Base-by-base conservation (phyloP, 1,140 invertebrate species). In the Megalopta genalis region DNA sequence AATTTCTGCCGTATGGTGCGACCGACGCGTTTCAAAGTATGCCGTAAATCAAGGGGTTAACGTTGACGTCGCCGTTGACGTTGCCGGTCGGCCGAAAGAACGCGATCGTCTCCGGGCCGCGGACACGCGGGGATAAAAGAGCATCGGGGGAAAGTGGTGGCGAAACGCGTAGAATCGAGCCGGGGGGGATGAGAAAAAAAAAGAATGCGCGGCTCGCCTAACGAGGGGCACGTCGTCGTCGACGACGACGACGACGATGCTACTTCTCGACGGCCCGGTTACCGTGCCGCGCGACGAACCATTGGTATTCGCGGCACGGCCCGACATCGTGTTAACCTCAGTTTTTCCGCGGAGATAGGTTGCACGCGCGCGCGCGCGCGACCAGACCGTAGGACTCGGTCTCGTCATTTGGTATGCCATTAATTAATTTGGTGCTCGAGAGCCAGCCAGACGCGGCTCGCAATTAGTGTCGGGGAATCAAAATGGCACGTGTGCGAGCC, bases 341-440 rank as follows among this genome's bases (percentile, higher is more conserved):
- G 54, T 77, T 77, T 62, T 77, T 14, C 42, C 75, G 18, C 25
- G 75, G 16, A n/a, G 21, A n/a, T 46, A 21, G n/a, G 21, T 9
- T n/a, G n/a, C n/a, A n/a, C n/a, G n/a, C n/a, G n/a, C n/a, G 18
- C 6, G 6, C 64, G 42, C 42, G 10, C 32, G 23, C 42, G 3
- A 14, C 52, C 49, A 54, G 16, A 14, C 14, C 59, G 23, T 18
- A 25, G n/a, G 59, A 12, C 42, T 52, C 10, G 49, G 65, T 64
- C 49, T 80, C 65, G 73, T 77, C 73, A 77, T 80, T 80, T 80
- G 64, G 73, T 80, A 80, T 80, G 73, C 79, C 73, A 80, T 80
- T 80, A 80, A 80, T 80, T 80, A 80, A 80, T 80, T 77, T 76
- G 66, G 42, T 9, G 37, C 46, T 42, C 39, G 65, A 77, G 79